Conservation (phyloP, 2,888 invertebrate species). For the Troides oblongomaculatus region DNA sequence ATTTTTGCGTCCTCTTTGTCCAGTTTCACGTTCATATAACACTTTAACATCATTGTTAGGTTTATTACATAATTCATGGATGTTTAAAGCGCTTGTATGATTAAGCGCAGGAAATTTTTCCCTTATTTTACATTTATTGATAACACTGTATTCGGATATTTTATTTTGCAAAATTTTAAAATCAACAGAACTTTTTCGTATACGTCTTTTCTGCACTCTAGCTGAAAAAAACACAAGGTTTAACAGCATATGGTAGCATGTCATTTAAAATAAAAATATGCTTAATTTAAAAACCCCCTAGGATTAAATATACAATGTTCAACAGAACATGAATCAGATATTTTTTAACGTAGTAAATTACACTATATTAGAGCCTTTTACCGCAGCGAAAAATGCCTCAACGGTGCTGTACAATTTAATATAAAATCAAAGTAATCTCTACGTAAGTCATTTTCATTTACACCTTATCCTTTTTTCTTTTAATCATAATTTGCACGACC, state of each 20-base stretch:
- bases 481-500: too few relatives aligned
- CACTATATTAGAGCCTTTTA: too few relatives aligned
- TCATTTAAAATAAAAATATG: not conserved
- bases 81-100: slow-evolving; percentile 4
- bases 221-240: slow-evolving; percentile 8
- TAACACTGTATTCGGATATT: slow-evolving; percentile 12
- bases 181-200: slow-evolving; percentile 17
- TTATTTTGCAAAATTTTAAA: slow-evolving; percentile 15
- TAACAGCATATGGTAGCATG: not conserved
- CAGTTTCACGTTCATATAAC: slow-evolving; percentile 19
- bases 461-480: too few relatives aligned
- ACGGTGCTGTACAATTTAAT: too few relatives aligned
- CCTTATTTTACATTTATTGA: slow-evolving; percentile 8
- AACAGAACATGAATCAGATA: too few relatives aligned
- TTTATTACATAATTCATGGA: not conserved
- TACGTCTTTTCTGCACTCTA: slow-evolving; percentile 8
- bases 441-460: too few relatives aligned
- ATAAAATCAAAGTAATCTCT: too few relatives aligned
- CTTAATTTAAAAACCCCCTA: too few relatives aligned
- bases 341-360: too few relatives aligned
- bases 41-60: slow-evolving; percentile 17
- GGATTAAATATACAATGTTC: too few relatives aligned
- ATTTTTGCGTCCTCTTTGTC: not conserved
- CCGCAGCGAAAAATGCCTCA: too few relatives aligned
- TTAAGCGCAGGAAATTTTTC: not conserved